These are phyloP conservation scores for Scyliorhinus canicula DNA, from an alignment of 2,797 vertebrate species.

Conservation along the genomic window DNA sequence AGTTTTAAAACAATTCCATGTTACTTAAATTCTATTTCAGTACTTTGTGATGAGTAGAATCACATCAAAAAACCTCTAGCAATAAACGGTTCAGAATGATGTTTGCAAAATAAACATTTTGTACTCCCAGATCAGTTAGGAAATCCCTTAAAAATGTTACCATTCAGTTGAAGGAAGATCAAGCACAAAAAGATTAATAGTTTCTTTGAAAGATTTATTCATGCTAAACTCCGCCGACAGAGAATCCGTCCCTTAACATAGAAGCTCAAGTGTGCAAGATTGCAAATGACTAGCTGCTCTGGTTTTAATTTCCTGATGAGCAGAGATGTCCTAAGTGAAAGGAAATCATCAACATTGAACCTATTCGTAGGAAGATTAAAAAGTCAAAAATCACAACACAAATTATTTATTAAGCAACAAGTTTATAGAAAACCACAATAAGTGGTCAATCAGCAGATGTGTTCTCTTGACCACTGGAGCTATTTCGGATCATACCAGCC, in stretches of 20 bases:
- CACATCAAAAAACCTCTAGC: neutral
- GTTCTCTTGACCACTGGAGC: neutral
- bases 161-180: neutral
- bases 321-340: neutral
- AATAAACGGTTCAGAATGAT: neutral
- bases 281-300: neutral
- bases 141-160: neutral
- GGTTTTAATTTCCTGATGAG: neutral
- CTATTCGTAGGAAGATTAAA: neutral
- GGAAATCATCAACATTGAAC: neutral
- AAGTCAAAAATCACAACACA: neutral
- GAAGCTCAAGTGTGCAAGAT: neutral
- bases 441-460: neutral
- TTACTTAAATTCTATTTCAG: neutral
- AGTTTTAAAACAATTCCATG: neutral
- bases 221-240: neutral
- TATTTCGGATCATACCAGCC: neutral
- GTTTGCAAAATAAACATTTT: neutral
- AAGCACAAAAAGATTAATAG: neutral
- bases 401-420: neutral
- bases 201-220: neutral
- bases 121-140: neutral
- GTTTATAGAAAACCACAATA: neutral
- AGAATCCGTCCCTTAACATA: too few species aligned
- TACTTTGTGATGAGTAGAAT: neutral